phyloP scores from a whole-genome alignment of 2,888 invertebrate genomes.

The Chrysodeixis includens region DNA sequence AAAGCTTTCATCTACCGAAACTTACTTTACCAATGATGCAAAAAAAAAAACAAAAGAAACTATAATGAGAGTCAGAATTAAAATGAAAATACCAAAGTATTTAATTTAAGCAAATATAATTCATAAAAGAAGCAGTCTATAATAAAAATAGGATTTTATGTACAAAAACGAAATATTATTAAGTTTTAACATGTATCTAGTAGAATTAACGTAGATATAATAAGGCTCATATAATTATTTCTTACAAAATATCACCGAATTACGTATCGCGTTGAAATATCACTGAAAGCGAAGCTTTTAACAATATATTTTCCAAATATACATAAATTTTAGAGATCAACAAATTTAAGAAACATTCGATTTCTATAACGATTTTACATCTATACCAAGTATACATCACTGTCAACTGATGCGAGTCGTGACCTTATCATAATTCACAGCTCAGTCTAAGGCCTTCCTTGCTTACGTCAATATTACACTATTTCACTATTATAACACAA shows the following conservation, averaged over 20 bases:
- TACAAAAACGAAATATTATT: constrained; percentile 79
- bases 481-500: background rate
- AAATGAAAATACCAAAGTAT: constrained; percentile 41
- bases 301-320: constrained; percentile 69
- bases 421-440: constrained; percentile 41
- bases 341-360: constrained; percentile 72
- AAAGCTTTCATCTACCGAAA: no score
- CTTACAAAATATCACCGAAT: constrained; percentile 85
- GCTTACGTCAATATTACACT: background rate
- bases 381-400: constrained; percentile 33
- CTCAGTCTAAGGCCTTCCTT: constrained; percentile 20
- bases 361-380: constrained; percentile 48
- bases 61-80: background rate
- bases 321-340: constrained; percentile 82
- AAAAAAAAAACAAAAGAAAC: background rate
- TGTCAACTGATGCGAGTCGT: constrained; percentile 46
- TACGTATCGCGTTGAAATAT: constrained; percentile 86
- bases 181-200: constrained; percentile 69
- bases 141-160: constrained; percentile 73
- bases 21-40: background rate
- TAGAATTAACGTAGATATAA: constrained; percentile 68
- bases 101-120: constrained; percentile 74
- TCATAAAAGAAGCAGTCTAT: constrained; percentile 75
- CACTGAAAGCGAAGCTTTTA: constrained; percentile 74
- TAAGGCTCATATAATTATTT: constrained; percentile 80